A percentile compares a stretch with the other conserved stretches of the same genome.
phyloP scores from a whole-genome alignment of 2,797 vertebrate genomes.

The Bradypodion pumilum region DNA sequence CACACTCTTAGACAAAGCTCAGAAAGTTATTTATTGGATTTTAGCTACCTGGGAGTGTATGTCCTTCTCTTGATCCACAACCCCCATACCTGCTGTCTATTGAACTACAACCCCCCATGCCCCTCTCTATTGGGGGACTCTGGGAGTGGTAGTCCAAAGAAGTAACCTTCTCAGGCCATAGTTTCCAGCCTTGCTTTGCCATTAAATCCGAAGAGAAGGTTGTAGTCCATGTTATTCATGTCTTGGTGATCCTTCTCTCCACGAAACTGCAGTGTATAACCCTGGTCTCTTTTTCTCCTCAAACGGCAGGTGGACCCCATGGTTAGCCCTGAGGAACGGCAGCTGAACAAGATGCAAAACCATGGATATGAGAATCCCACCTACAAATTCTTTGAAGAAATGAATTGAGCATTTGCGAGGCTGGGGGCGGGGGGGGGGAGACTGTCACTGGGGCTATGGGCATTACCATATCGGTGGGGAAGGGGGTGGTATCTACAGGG shows the following conservation, averaged over 20 bases:
- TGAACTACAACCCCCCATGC: no score
- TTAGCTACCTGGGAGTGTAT: no score
- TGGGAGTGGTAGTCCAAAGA: no score
- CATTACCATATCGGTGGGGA: conserved; percentile 15
- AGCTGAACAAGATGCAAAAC: conserved; percentile 92
- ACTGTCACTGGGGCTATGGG: conserved; percentile 12
- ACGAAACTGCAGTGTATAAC: background rate
- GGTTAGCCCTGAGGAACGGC: conserved; percentile 82
- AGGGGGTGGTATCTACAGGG: conserved; percentile 5
- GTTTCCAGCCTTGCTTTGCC: background rate
- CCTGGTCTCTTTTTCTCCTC: background rate
- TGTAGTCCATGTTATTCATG: no score
- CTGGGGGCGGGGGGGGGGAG: background rate
- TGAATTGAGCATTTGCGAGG: conserved; percentile 77
- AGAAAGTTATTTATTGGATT: no score
- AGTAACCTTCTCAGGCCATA: no score
- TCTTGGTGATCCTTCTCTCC: background rate
- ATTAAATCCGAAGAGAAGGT: background rate
- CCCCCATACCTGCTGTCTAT: no score
- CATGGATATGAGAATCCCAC: conserved; percentile 86
- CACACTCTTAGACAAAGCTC: background rate
- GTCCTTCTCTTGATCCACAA: no score
- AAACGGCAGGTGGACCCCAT: conserved; percentile 81
- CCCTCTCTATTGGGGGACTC: no score
- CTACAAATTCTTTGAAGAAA: conserved; percentile 86